Evolutionary conservation across 2,888 invertebrate genomes (phyloP), one percentile per base, ranked within the genome.

Genomic region (Lymantria dispar): DNA sequence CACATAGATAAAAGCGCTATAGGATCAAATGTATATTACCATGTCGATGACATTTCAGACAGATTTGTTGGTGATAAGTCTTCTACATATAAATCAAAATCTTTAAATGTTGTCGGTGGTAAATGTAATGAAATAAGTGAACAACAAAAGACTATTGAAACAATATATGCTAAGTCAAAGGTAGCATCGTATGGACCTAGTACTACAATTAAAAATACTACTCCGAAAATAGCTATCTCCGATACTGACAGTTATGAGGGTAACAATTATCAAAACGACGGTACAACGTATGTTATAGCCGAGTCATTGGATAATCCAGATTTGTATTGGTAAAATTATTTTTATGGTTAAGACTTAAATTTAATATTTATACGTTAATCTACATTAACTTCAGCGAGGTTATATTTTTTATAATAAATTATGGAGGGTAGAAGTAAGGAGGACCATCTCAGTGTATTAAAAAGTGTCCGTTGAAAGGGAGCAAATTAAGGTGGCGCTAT

Each of bases 161-260:
- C 88, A 1, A 72, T 83, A 0, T 83, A 60, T 49, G 87, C 83
- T 0, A 76, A 69, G 42, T 86, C 89, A 0, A 90, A 81, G 71
- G 87, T 90, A 3, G 76, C 66, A 0, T 86, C 76, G 50, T 89
- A 87, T 55, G 70, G 68, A n/a, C 52, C 60, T 5, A 45, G 33
- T 10, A 43, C 47, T 33, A 50, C 11, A 7, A 47, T 50, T 37
- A 53, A 55, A 15, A 40, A 57, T 31, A 12, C 0, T 11, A 7
- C 14, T 30, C 11, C 12, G 40, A n/a, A 0, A 40, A 48, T 29
- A 42, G 49, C 14, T 50, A 50, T 12, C 15, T 40, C 22, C 15
- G 13, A 44, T 8, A 58, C 52, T 40, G 5, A 13, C 0, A 52
- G 22, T 45, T 22, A 22, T 31, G 12, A 14, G 15, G 45, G 31